Evolutionary conservation across 2,113 vertebrate species (phyloP), one percentile per base, ranked within the genome.

Genomic region (Pachypanchax playfairii): DNA sequence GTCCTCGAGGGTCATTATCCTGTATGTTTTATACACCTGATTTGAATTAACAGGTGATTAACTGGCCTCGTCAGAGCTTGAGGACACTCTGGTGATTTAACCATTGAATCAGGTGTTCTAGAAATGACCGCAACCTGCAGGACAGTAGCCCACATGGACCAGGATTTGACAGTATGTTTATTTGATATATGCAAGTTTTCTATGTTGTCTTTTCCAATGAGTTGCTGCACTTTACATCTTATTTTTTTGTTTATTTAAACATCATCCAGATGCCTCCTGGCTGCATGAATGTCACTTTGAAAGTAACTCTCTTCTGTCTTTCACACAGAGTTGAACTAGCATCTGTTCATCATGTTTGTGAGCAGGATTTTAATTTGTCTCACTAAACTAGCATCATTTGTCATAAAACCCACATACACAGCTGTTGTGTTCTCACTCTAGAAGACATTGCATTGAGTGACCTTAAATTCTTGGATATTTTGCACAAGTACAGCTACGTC

Each of bases 351-450:
- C 17, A 5, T 9, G 36, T 73, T 44, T 70, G 56, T 38, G 42
- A 56, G 43, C 42, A 46, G 47, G 59, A 44, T 66, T 71, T 75
- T 43, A 42, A 77, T 77, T 77, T 28, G 72, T 61, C 38, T 66
- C 43, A 9, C 15, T 47, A 14, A 36, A 64, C 56, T 53, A 55
- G 50, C 21, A 10, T 50, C 41, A 31, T 59, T 38, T 48, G 5
- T 4, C 12, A 31, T 31, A 18, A 31, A 31, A 56, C 20, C 24
- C 24, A 50, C 17, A 61, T 24, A 59, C 31, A 44, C 42, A 42
- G 36, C 22, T 41, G 46, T 41, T 39, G 43, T 24, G 42, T n/a
- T 22, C 33, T 71, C 42, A 36, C 24, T 57, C 11, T 48, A 43
- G 22, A 49, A 22, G 25, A 21, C 39, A 43, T 54, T 48, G 9